These are phyloP conservation scores for Hemibagrus guttatus DNA, from an alignment of 2,797 vertebrate genomes.

Conservation along the genomic window DNA sequence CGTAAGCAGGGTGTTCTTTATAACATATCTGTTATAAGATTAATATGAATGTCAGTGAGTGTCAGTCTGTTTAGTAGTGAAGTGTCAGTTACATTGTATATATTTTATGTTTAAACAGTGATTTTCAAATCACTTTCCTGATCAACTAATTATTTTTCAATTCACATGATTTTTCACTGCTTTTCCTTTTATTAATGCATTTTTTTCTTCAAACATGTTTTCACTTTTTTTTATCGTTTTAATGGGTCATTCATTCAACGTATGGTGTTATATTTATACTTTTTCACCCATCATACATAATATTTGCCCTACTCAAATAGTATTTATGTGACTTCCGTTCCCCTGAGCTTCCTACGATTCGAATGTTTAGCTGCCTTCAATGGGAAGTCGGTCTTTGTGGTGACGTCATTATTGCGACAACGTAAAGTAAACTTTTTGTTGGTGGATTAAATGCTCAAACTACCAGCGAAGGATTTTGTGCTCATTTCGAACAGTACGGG, in stretches of 20 bases:
- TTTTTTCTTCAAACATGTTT: not conserved
- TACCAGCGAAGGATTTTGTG: slow-evolving; percentile 81
- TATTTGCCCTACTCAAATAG: not conserved
- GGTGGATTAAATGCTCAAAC: slow-evolving; percentile 86
- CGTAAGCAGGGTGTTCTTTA: no score
- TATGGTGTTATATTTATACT: not conserved
- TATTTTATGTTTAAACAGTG: no score
- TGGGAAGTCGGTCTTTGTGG: not conserved
- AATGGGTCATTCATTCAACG: not conserved
- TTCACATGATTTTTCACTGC: not conserved
- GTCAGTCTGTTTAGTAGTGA: no score
- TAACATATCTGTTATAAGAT: no score
- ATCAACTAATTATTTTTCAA: not conserved
- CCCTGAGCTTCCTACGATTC: not conserved
- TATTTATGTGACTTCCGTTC: not conserved
- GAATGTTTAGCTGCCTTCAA: not conserved
- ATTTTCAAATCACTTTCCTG: not conserved
- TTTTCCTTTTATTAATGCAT: not conserved
- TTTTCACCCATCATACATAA: not conserved
- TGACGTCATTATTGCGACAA: not conserved
- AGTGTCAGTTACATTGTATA: no score
- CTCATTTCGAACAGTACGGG: slow-evolving; percentile 84
- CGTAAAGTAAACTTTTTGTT: slow-evolving; percentile 83
- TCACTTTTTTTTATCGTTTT: not conserved
- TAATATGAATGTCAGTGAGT: no score